These are phyloP conservation scores for Nibea coibor DNA, from an alignment of 2,113 vertebrate genomes.

Conservation along the genomic window DNA sequence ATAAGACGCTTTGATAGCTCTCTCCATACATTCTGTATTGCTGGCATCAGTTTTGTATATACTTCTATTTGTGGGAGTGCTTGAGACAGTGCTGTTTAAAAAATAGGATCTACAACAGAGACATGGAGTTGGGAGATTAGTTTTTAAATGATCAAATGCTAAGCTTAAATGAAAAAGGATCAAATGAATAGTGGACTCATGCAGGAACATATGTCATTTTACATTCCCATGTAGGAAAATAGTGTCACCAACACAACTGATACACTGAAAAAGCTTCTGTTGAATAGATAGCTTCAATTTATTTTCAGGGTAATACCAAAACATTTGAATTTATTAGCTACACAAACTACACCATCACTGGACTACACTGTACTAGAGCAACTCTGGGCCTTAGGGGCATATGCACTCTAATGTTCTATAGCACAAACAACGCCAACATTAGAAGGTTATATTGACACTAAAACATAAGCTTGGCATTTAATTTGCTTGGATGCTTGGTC, in stretches of 20 bases:
- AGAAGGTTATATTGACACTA: constrained; percentile 41
- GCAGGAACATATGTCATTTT: constrained; percentile 43
- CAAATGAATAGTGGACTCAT: constrained; percentile 49
- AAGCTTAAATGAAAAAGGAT: constrained; percentile 24
- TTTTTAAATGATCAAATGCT: constrained; percentile 29
- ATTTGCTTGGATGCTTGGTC: constrained; percentile 48
- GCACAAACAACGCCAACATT: constrained; percentile 41
- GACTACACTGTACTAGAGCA: constrained; percentile 52
- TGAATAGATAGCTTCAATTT: constrained; percentile 34
- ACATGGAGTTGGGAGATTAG: neutral
- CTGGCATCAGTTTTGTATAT: constrained; percentile 29
- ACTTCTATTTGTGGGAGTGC: constrained; percentile 15
- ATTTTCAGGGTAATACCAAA: constrained; percentile 46
- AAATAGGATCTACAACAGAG: constrained; percentile 28
- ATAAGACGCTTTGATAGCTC: neutral
- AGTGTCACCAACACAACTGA: constrained; percentile 35
- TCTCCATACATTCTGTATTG: constrained; percentile 25
- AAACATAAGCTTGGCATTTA: constrained; percentile 42
- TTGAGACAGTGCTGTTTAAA: constrained; percentile 20
- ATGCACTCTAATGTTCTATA: constrained; percentile 28
- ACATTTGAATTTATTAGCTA: constrained; percentile 38
- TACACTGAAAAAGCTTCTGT: constrained; percentile 11
- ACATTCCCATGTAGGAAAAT: constrained; percentile 39
- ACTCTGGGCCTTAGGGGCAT: constrained; percentile 28
- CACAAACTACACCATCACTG: constrained; percentile 59